Base-by-base conservation (phyloP, 2,888 invertebrate genomes). In the Leptopterna dolabrata region DNA sequence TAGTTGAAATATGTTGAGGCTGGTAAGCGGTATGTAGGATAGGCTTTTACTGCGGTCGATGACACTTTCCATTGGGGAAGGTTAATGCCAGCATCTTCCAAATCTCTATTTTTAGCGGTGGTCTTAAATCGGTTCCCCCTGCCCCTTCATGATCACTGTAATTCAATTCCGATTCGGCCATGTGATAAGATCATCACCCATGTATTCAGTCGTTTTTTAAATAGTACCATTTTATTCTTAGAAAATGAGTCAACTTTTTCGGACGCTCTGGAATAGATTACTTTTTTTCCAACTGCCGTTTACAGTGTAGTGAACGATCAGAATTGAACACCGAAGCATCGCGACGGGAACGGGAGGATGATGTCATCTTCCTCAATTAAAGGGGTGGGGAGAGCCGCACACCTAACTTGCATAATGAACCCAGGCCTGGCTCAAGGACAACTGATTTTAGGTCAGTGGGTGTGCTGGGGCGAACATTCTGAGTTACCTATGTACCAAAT, bases 341-440 rank as follows among this genome's bases (percentile, higher is more conserved):
- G 78, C 14, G 78, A 24, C 45, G 78, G 19, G 78, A 78, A 45
- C 45, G 78, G 41, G 78, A 45, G 24, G 41, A 70, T 88, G 88
- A 88, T 87, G 88, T 88, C 88, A 88, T 87, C 88, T 88, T 88
- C 88, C 87, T 85, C 88, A 88, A 88, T 88, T 88, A 88, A 87
- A 83, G 70, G 70, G 7, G 55, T 41, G 83, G 24, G 30, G 63
- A n/a, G 9, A 63, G 63, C 63, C 85, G 24, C 87, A 80, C 87
- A 88, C 88, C 88, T 88, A 76, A 88, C 87, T 87, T 87, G 86
- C 88, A 88, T 86, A 87, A 87, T 87, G 87, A 81, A 80, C 80
- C 55, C 70, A 16, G 70, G 41, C 73, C 78, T 14, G 70, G n/a
- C 55, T 51, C 86, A 86, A 86, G 86, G 86, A 78, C 86, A 45